Evolutionary conservation across 2,113 vertebrate species (phyloP), one percentile per base, ranked within the genome.

Genomic region (Mugil cephalus): DNA sequence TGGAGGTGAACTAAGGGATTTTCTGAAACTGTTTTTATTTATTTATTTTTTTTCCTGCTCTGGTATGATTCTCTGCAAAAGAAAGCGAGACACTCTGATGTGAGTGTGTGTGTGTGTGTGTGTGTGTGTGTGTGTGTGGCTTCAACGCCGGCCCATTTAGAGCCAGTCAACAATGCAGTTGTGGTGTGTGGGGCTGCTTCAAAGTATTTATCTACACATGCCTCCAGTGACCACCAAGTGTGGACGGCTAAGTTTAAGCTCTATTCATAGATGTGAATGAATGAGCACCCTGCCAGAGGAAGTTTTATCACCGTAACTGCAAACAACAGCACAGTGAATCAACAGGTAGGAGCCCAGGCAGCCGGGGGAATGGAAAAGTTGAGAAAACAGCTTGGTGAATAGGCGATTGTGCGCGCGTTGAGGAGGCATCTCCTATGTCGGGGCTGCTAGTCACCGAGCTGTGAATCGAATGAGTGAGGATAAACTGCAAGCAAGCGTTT

Each of bases 231-330:
- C 92, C 92, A 79, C 92, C 77, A 68, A 89, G 89, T 89, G 88
- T 75, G 82, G 82, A 91, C 45, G 63, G 85, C 86, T 83, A 80
- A 89, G 77, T 90, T 91, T 86, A 76, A 81, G 76, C 89, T 88
- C 92, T 93, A 93, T 92, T 93, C 91, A 91, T 93, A 93, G 89
- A 86, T 68, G 83, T 87, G 92, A 93, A 92, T 92, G 92, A 93
- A 89, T 70, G 91, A 89, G 84, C 70, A 45, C 40, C 35, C 46
- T 89, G 91, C 91, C 89, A 90, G 80, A 79, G 61, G 75, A 86
- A 58, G 80, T 85, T 91, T 87, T 86, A 85, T 77, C 90, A 80
- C 70, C 66, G 65, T 61, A 14, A 82, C 78, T 69, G 86, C 85
- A 90, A 93, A 91, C 89, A 91, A 91, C 83, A 82, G 79, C 50